These are phyloP conservation scores for Sebastes schlegelii DNA, from an alignment of 2,113 vertebrate genomes.

Conservation along the genomic window DNA sequence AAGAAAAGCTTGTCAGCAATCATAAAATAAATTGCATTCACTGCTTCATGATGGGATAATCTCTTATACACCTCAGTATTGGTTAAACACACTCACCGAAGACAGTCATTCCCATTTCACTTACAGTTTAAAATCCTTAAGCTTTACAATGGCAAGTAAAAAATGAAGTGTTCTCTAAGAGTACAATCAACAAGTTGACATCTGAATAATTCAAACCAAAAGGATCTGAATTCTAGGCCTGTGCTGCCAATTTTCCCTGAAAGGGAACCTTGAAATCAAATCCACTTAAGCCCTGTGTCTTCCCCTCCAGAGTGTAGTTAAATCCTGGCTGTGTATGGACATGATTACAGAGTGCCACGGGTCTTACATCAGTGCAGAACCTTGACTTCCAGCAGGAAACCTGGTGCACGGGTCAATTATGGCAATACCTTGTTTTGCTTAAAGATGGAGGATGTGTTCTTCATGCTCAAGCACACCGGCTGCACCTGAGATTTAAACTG, in stretches of 20 bases:
- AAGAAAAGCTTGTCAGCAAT: not conserved
- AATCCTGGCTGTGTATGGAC: slow-evolving; percentile 77
- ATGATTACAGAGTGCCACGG: slow-evolving; percentile 75
- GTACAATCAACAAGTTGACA: slow-evolving; percentile 60
- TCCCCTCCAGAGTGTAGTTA: slow-evolving; percentile 77
- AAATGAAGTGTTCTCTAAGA: slow-evolving; percentile 48
- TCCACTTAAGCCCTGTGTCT: slow-evolving; percentile 76
- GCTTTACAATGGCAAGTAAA: slow-evolving; percentile 49
- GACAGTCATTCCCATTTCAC: not conserved
- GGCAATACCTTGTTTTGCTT: slow-evolving; percentile 70
- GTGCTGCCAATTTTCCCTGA: slow-evolving; percentile 67
- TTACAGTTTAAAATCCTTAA: slow-evolving; percentile 24
- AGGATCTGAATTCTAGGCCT: slow-evolving; percentile 55
- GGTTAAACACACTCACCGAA: not conserved
- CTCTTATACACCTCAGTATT: not conserved
- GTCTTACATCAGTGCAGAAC: slow-evolving; percentile 74
- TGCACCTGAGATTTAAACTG: slow-evolving; percentile 44
- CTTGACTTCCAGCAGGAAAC: slow-evolving; percentile 81
- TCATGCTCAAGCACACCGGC: slow-evolving; percentile 38
- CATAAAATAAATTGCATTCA: not conserved
- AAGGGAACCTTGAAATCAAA: slow-evolving; percentile 82
- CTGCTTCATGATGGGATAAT: not conserved
- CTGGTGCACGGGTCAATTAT: slow-evolving; percentile 74
- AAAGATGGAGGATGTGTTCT: slow-evolving; percentile 59
- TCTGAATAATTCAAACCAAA: slow-evolving; percentile 80